Evolutionary conservation across 2,888 invertebrate genomes (phyloP), one percentile per base, ranked within the genome.

Genomic region (Synanthedon myopaeformis): DNA sequence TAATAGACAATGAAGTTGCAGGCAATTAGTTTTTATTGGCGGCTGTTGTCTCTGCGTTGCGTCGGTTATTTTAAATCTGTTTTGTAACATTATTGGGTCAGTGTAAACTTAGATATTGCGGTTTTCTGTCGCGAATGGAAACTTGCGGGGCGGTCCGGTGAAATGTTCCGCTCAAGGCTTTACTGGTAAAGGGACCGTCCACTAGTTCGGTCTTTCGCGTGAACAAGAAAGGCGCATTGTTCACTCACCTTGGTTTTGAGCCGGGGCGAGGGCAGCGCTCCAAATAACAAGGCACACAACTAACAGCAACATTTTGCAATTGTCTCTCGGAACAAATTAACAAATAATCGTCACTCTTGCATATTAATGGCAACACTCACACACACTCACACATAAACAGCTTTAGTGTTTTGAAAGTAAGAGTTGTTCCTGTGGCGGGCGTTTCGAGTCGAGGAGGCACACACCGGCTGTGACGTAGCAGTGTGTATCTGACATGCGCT

Each of bases 241-340:
- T 76, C 63, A 81, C 85, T 86, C 73, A 86, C 85, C 85, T 86
- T 86, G 84, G 66, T 79, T 72, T 60, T 71, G 61, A 70, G 76
- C 79, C 76, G 79, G 78, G 64, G 68, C 74, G 72, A 79, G 72
- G 67, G 70, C 72, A 74, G 69, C 76, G 78, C 82, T 81, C 85
- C 83, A 86, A 73, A 84, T 75, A 74, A 83, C 70, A 72, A 80
- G 67, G 64, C 71, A 72, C 66, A 77, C 65, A 73, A 77, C 75
- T 35, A 35, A 35, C 69, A 82, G 66, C 69, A 82, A 76, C 83
- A 84, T 85, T 74, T 77, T 79, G 78, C 65, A 73, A 76, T 67
- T 70, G 72, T 75, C 67, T 65, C 61, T 65, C 56, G 61, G 61
- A 56, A 56, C 57, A 58, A 60, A 58, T 65, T 63, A 63, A 59